phyloP scores from a whole-genome alignment of 2,113 vertebrate genomes.

The Cololabis saira region DNA sequence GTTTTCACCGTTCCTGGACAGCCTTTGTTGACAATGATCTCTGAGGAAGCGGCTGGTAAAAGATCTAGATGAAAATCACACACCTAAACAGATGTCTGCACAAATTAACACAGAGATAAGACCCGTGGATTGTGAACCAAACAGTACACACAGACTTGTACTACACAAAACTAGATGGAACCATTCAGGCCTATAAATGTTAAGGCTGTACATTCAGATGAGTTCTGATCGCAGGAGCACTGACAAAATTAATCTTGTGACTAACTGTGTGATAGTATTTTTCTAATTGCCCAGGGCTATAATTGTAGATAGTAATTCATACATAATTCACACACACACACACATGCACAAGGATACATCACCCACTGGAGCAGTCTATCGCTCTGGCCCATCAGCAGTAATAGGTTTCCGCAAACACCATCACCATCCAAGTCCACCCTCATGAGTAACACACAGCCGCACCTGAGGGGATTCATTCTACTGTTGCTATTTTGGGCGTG shows the following conservation, averaged over 20 bases:
- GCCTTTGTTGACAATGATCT: constrained; percentile 44
- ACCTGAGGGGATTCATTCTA: constrained; percentile 58
- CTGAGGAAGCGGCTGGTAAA: constrained; percentile 21
- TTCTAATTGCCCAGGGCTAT: constrained; percentile 60
- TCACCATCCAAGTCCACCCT: constrained; percentile 20
- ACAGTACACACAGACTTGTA: constrained; percentile 19
- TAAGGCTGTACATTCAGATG: constrained; percentile 54
- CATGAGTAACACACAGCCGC: constrained; percentile 15
- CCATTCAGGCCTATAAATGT: constrained; percentile 35
- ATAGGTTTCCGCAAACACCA: constrained; percentile 58
- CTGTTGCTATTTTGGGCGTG: constrained; percentile 53
- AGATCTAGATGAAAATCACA: constrained; percentile 19
- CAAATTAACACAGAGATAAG: constrained; percentile 36
- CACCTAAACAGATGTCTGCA: constrained; percentile 8
- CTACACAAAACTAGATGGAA: constrained; percentile 14
- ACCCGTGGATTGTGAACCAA: constrained; percentile 17
- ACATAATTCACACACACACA: constrained; percentile 37
- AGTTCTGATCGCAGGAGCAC: constrained; percentile 59
- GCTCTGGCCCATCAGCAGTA: constrained; percentile 53
- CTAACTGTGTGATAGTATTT: constrained; percentile 49
- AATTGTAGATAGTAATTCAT: constrained; percentile 43
- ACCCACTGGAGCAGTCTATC: constrained; percentile 41
- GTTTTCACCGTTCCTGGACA: constrained; percentile 26
- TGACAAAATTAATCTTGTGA: constrained; percentile 58
- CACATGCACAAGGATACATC: constrained; percentile 27